Percentiles rank a stretch among this genome's conserved stretches.
Evolutionary conservation across 2,113 vertebrate genomes (phyloP).

Genomic region (Paedocypris sp.): DNA sequence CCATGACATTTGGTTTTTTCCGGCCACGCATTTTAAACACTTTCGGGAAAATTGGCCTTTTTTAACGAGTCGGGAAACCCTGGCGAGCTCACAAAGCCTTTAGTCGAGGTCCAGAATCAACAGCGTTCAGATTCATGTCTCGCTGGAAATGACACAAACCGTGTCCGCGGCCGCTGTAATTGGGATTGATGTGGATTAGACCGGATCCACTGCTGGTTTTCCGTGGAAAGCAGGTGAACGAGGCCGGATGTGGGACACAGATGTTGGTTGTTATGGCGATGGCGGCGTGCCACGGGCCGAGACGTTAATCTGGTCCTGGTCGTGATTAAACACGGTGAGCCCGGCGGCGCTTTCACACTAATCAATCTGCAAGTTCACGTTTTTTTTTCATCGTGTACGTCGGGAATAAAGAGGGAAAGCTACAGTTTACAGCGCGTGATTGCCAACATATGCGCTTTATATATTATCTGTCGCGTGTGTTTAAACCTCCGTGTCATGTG

Average conservation of each 20-base stretch:
- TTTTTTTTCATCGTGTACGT: too few relatives aligned
- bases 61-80: too few relatives aligned
- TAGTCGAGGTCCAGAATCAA: not conserved
- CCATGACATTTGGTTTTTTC: too few relatives aligned
- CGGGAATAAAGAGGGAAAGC: too few relatives aligned
- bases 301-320: too few relatives aligned
- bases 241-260: constrained; percentile 26
- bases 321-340: too few relatives aligned
- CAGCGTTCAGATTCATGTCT: not conserved
- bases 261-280: constrained; percentile 35
- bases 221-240: not conserved
- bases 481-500: not conserved
- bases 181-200: not conserved
- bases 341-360: too few relatives aligned
- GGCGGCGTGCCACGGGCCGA: constrained; percentile 10
- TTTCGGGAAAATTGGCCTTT: too few relatives aligned
- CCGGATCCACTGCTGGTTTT: constrained; percentile 1
- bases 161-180: not conserved
- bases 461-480: constrained; percentile 4
- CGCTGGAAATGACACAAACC: not conserved
- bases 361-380: too few relatives aligned
- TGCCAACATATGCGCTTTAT: constrained; percentile 25
- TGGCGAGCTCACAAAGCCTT: too few relatives aligned
- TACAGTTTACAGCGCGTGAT: not conserved
- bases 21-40: too few relatives aligned